Evolutionary conservation across 2,888 invertebrate genomes (phyloP).

Genomic region (Rhagium mordax): DNA sequence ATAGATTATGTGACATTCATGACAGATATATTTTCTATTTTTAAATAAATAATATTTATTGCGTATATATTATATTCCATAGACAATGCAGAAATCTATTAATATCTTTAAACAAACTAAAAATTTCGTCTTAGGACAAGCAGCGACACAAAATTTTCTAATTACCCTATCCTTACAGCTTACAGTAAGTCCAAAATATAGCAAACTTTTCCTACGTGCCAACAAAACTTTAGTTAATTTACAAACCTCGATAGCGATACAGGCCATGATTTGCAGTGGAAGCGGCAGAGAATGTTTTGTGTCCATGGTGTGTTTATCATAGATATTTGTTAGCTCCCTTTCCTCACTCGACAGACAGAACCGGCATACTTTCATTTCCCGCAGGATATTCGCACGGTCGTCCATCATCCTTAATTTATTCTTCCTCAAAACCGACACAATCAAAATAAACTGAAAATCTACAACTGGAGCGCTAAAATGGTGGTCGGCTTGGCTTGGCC

Average conservation of each 20-base stretch:
- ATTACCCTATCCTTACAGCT: neutral
- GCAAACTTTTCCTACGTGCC: slow-evolving; percentile 48
- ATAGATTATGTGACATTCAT: neutral
- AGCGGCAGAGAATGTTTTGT: slow-evolving; percentile 77
- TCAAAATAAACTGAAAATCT: slow-evolving; percentile 46
- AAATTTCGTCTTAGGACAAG: slow-evolving; percentile 6
- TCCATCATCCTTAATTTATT: slow-evolving; percentile 49
- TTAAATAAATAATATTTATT: neutral
- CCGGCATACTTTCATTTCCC: slow-evolving; percentile 79
- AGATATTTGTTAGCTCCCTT: slow-evolving; percentile 78
- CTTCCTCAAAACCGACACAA: slow-evolving; percentile 10
- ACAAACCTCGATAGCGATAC: slow-evolving; percentile 83
- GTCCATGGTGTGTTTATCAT: slow-evolving; percentile 73
- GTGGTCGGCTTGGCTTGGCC: slow-evolving; percentile 64
- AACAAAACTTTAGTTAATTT: slow-evolving; percentile 49
- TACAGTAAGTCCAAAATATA: slow-evolving; percentile 43
- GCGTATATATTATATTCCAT: neutral
- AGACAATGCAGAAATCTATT: slow-evolving; percentile 6
- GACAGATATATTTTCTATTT: neutral
- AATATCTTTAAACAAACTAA: slow-evolving; percentile 32
- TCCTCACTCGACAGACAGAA: slow-evolving; percentile 79
- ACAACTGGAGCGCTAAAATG: slow-evolving; percentile 60
- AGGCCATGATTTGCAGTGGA: slow-evolving; percentile 83
- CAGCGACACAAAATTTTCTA: slow-evolving; percentile 29
- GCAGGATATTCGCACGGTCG: slow-evolving; percentile 65